phyloP scores from a whole-genome alignment of 2,113 vertebrate species.

The Heterotis niloticus region DNA sequence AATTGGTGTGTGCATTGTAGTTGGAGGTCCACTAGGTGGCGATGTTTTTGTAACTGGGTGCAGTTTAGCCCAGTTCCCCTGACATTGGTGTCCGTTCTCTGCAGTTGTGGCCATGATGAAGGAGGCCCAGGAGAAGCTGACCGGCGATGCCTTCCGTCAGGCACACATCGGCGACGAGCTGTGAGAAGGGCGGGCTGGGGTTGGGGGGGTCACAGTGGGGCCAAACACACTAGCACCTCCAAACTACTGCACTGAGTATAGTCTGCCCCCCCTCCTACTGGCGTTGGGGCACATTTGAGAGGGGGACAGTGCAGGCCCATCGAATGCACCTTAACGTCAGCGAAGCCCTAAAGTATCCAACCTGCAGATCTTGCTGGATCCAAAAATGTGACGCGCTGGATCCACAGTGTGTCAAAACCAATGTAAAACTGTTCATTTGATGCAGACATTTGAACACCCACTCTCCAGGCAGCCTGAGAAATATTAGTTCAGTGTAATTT shows the following conservation, averaged over 20 bases:
- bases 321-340: background rate
- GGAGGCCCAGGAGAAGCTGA: conserved; percentile 90
- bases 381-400: background rate
- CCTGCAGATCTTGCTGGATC: background rate
- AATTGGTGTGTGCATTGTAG: too few species aligned
- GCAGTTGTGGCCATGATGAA: conserved; percentile 89
- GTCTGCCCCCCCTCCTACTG: background rate
- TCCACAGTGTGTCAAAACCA: conserved; percentile 19
- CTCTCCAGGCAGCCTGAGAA: background rate
- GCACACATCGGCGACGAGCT: conserved; percentile 81
- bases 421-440: conserved; percentile 21
- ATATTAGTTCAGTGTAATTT: background rate
- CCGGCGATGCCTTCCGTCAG: conserved; percentile 80
- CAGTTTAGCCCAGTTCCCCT: too few species aligned
- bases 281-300: background rate
- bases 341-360: background rate
- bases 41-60: too few species aligned
- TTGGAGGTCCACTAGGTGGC: too few species aligned
- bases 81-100: conserved; percentile 13
- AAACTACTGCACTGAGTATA: background rate
- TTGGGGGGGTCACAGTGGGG: conserved; percentile 20
- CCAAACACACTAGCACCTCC: conserved; percentile 26
- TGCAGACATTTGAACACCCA: background rate
- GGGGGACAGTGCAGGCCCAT: background rate
- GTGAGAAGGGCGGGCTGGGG: conserved; percentile 52